Percentiles rank a stretch among this genome's conserved stretches.
These are phyloP conservation scores for Ophthalmolycus amberensis DNA, from an alignment of 2,113 vertebrate species.

Conservation along the genomic window DNA sequence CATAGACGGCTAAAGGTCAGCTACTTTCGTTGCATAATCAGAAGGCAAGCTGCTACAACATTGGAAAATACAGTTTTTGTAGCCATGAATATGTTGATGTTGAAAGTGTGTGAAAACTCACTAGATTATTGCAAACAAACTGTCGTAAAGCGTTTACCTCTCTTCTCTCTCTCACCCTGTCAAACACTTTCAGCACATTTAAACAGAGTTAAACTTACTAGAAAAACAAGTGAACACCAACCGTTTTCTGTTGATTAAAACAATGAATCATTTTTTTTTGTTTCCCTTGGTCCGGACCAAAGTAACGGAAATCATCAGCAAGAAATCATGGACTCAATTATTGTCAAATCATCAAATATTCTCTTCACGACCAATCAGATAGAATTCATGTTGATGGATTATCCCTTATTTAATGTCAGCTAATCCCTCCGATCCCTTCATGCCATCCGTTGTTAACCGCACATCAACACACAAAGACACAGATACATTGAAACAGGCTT, in stretches of 20 bases:
- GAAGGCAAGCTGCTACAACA: not conserved
- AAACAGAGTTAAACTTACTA: not conserved
- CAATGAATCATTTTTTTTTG: not conserved
- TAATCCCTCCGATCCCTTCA: constrained; percentile 33
- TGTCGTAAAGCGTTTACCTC: no score
- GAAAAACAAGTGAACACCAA: not conserved
- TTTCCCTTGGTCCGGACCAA: no score
- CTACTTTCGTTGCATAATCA: constrained; percentile 21
- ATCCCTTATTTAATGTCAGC: constrained; percentile 48
- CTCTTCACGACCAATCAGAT: constrained; percentile 28
- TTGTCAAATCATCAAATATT: not conserved
- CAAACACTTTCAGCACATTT: not conserved
- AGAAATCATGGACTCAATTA: not conserved
- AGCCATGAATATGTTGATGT: not conserved
- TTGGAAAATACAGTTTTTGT: not conserved
- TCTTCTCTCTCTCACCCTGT: not conserved
- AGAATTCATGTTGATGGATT: constrained; percentile 29
- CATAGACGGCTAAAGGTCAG: constrained; percentile 30
- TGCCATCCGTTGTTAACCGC: not conserved
- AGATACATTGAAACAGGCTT: not conserved
- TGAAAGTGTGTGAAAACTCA: constrained; percentile 14
- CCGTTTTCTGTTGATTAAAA: not conserved
- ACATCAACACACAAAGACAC: not conserved
- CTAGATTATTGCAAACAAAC: constrained; percentile 1
- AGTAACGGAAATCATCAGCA: no score